These are phyloP conservation scores for Eumerus sabulonum DNA, from an alignment of 2,888 invertebrate species.

Conservation along the genomic window DNA sequence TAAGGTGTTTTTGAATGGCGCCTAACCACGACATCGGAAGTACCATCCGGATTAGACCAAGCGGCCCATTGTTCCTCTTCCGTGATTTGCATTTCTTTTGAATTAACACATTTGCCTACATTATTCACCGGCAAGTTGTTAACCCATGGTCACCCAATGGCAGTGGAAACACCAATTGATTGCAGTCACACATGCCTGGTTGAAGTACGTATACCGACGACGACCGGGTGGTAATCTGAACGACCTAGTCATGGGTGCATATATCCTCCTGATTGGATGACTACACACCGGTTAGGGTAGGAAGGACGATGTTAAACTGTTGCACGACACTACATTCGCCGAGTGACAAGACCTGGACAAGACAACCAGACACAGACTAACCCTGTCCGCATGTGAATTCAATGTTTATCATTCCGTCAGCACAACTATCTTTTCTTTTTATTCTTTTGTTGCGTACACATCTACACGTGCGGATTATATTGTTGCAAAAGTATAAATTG, in stretches of 20 bases:
- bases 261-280: too few relatives aligned
- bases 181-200: constrained; percentile 2
- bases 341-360: too few relatives aligned
- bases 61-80: constrained; percentile 39
- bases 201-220: too few relatives aligned
- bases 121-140: constrained; percentile 26
- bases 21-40: too few relatives aligned
- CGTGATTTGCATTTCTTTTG: constrained; percentile 48
- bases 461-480: background rate
- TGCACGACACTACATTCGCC: constrained; percentile 46
- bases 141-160: constrained; percentile 16
- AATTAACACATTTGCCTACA: constrained; percentile 44
- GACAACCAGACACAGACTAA: constrained; percentile 7
- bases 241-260: too few relatives aligned
- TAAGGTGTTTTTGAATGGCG: too few relatives aligned
- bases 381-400: constrained; percentile 14
- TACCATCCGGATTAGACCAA: too few relatives aligned
- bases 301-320: constrained; percentile 17
- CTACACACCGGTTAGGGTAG: too few relatives aligned
- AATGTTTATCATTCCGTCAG: constrained; percentile 38
- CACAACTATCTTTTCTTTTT: background rate
- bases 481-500: constrained; percentile 50
- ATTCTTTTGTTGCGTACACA: background rate
- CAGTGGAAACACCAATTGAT: constrained; percentile 22
- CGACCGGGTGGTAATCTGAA: too few relatives aligned